Evolutionary conservation across 2,113 vertebrate species (phyloP).

Genomic region (Podilymbus podiceps): DNA sequence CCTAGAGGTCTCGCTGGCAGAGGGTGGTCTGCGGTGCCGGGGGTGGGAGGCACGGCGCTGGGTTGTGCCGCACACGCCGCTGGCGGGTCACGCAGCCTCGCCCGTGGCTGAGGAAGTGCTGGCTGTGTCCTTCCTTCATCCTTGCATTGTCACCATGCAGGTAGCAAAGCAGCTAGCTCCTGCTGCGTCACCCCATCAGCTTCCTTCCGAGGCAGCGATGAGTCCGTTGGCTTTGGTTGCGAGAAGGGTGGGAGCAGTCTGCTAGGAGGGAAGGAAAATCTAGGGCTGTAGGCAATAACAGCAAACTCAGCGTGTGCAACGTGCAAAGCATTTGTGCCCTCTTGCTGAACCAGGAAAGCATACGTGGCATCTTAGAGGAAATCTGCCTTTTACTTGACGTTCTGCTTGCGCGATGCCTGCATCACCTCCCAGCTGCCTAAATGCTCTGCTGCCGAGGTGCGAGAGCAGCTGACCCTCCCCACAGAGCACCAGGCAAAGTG

Average conservation of each 20-base stretch:
- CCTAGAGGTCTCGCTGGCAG: neutral
- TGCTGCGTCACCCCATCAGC: slow-evolving; percentile 41
- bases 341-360: neutral
- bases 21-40: neutral
- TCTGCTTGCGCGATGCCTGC: neutral
- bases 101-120: neutral
- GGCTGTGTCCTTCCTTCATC: slow-evolving; percentile 12
- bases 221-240: neutral
- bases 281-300: neutral
- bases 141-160: slow-evolving; percentile 50
- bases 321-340: neutral
- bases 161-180: slow-evolving; percentile 40
- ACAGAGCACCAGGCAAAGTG: neutral
- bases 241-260: neutral
- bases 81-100: neutral
- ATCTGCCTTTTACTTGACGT: neutral
- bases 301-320: neutral
- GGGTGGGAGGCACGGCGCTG: neutral
- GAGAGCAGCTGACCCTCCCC: neutral
- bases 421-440: neutral
- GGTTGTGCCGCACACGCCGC: fast-evolving
- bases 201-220: neutral
- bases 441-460: neutral
- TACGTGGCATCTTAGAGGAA: neutral
- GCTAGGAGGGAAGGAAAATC: neutral